A percentile compares a stretch with the other conserved stretches of the same genome.
phyloP scores from a whole-genome alignment of 1,140 invertebrate species.

The Eufriesea mexicana region DNA sequence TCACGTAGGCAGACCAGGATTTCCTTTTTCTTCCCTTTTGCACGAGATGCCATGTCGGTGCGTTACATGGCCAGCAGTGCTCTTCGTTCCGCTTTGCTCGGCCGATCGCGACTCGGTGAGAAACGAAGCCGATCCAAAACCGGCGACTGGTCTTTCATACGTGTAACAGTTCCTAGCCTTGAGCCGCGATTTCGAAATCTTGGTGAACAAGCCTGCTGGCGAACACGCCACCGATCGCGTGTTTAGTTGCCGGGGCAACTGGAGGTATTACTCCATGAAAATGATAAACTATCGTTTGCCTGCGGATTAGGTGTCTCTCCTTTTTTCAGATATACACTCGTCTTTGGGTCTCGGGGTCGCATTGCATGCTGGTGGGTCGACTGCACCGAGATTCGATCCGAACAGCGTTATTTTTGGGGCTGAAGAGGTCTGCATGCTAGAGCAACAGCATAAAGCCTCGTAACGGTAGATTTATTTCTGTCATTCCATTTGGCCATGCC shows the following conservation, averaged over 20 bases:
- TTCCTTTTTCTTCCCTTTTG: not conserved
- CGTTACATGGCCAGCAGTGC: not conserved
- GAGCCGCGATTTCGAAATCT: constrained; percentile 39
- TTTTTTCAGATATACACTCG: too few species aligned
- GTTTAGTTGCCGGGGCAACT: not conserved
- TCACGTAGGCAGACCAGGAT: constrained; percentile 47
- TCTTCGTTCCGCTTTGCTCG: not conserved
- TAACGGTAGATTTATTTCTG: not conserved
- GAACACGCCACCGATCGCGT: constrained; percentile 11
- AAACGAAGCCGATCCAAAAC: not conserved
- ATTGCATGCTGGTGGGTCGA: too few species aligned
- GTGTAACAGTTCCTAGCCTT: constrained; percentile 42
- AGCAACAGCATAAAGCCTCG: not conserved
- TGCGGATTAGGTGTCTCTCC: too few species aligned
- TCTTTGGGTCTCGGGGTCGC: too few species aligned
- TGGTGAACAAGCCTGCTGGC: not conserved
- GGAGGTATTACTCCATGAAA: not conserved
- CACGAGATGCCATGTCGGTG: constrained; percentile 4
- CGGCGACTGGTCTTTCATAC: not conserved
- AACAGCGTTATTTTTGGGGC: not conserved
- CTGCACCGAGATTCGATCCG: not conserved
- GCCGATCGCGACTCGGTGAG: not conserved
- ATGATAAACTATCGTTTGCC: not conserved
- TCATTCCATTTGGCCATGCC: too few species aligned
- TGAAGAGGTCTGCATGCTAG: not conserved